A percentile compares a stretch with the other conserved stretches of the same genome.
phyloP scores from a whole-genome alignment of 2,797 vertebrate genomes.

The Hoplostethus mediterraneus region DNA sequence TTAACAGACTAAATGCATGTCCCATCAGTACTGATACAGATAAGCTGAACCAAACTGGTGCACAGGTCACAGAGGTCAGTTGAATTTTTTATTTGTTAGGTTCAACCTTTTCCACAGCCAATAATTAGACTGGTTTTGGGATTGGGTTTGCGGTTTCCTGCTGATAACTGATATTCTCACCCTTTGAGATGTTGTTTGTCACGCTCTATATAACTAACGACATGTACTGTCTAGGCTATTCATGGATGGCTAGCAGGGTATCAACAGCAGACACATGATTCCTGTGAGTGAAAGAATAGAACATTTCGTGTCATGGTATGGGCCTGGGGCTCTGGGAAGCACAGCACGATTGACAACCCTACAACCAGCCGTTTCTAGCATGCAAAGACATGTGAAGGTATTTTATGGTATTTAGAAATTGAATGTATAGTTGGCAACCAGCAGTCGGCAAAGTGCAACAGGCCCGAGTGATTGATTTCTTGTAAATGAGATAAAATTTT shows the following conservation, averaged over 20 bases:
- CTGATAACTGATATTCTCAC: not conserved
- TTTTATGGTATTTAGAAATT: constrained; percentile 1
- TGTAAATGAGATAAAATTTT: constrained; percentile 71
- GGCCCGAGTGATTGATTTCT: constrained; percentile 58
- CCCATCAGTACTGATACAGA: not conserved
- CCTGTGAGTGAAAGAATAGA: not conserved
- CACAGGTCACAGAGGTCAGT: constrained; percentile 2
- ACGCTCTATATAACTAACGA: not conserved
- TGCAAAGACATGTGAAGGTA: constrained; percentile 1
- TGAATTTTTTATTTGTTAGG: not conserved
- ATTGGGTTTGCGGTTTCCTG: not conserved
- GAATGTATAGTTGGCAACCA: constrained; percentile 5
- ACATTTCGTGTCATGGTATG: not conserved
- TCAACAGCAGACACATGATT: not conserved
- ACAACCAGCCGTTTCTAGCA: not conserved
- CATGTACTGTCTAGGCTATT: not conserved
- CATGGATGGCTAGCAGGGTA: not conserved
- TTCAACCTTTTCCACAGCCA: too few species aligned
- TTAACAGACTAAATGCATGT: not conserved
- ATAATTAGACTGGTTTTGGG: not conserved
- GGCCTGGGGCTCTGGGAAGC: not conserved
- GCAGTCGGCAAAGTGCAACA: not conserved
- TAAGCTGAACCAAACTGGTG: not conserved
- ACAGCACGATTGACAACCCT: not conserved
- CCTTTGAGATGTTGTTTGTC: not conserved